phyloP scores from a whole-genome alignment of 2,888 invertebrate genomes.

The Himalopsyche tibetana region DNA sequence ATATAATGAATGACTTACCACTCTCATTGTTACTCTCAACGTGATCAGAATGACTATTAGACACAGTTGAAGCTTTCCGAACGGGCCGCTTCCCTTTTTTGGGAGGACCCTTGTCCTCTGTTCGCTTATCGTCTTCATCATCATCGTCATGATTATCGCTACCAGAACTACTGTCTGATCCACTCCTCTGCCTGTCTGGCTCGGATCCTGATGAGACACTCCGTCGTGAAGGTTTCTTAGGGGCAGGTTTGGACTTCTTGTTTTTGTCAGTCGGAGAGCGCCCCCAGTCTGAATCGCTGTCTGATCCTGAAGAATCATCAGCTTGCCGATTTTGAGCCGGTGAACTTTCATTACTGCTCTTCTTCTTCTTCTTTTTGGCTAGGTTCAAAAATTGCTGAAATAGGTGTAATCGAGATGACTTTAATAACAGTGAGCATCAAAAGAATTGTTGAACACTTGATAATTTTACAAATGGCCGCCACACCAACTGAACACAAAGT shows the following conservation, averaged over 20 bases:
- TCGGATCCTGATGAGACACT: conserved; percentile 73
- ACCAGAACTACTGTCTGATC: conserved; percentile 68
- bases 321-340: conserved; percentile 65
- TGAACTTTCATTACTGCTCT: conserved; percentile 72
- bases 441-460: too few species aligned
- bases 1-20: conserved; percentile 10
- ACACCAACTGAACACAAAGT: too few species aligned
- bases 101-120: conserved; percentile 47
- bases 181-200: neutral
- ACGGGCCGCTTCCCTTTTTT: conserved; percentile 56
- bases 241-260: conserved; percentile 67
- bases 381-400: conserved; percentile 87
- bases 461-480: too few species aligned
- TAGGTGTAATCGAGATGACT: too few species aligned
- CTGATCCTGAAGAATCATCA: conserved; percentile 73
- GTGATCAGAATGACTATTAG: conserved; percentile 61
- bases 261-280: conserved; percentile 63
- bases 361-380: conserved; percentile 87
- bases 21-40: conserved; percentile 50
- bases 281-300: conserved; percentile 75
- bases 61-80: conserved; percentile 69
- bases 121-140: conserved; percentile 69
- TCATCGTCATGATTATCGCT: conserved; percentile 69
- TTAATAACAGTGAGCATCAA: too few species aligned
- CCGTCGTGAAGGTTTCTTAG: conserved; percentile 74